phyloP scores from a whole-genome alignment of 2,113 vertebrate genomes.

The Aramus guarauna region DNA sequence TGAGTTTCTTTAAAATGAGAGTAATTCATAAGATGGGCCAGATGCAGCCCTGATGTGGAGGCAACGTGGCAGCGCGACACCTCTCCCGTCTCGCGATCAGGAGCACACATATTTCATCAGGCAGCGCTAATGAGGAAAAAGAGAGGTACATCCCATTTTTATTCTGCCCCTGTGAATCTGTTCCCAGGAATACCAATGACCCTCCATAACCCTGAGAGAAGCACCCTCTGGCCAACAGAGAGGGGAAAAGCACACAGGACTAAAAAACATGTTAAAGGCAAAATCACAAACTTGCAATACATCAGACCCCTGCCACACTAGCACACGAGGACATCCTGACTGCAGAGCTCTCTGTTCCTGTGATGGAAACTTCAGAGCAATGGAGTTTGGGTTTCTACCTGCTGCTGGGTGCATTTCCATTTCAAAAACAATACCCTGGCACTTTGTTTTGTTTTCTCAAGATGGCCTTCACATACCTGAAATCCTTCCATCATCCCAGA shows the following conservation, averaged over 20 bases:
- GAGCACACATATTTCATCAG: neutral
- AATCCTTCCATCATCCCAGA: neutral
- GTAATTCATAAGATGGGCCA: neutral
- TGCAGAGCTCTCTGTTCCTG: neutral
- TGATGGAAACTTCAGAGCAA: neutral
- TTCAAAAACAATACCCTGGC: neutral
- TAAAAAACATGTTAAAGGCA: neutral
- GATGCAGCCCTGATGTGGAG: neutral
- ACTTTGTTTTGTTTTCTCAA: neutral
- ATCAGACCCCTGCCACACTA: neutral
- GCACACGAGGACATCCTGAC: neutral
- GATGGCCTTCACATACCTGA: neutral
- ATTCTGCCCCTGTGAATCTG: neutral
- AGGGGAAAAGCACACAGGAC: neutral
- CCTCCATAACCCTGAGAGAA: neutral
- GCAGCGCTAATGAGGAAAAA: neutral
- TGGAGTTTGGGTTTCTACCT: neutral
- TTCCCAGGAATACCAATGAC: neutral
- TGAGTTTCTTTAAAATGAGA: neutral
- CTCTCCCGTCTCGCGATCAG: neutral
- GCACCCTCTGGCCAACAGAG: neutral
- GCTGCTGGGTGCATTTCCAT: neutral
- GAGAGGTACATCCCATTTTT: neutral
- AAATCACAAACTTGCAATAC: neutral
- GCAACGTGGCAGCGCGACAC: rapidly evolving